Evolutionary conservation across 2,113 vertebrate species (phyloP).

Genomic region (Pogona vitticeps): DNA sequence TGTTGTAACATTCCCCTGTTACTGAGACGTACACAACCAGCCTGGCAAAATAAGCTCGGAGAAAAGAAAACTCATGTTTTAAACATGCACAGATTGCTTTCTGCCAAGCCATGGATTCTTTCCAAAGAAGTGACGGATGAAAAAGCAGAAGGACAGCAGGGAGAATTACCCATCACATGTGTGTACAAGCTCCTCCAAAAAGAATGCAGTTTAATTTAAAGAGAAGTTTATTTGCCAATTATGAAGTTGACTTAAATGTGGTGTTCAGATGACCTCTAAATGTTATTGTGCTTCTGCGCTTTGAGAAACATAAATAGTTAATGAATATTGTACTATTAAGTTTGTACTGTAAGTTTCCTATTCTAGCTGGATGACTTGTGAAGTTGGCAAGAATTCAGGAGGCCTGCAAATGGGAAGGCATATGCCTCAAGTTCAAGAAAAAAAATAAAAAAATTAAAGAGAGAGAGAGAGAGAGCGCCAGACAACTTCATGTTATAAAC

Average conservation of each 20-base stretch:
- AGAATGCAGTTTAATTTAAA: slow-evolving; percentile 20
- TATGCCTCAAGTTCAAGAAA: slow-evolving; percentile 80
- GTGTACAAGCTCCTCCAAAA: not conserved
- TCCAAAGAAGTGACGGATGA: slow-evolving; percentile 46
- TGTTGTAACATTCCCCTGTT: slow-evolving; percentile 15
- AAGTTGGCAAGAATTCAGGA: slow-evolving; percentile 71
- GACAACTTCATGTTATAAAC: slow-evolving; percentile 84
- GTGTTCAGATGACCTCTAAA: slow-evolving; percentile 41
- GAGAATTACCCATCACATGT: not conserved
- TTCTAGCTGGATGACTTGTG: slow-evolving; percentile 80
- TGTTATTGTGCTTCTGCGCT: slow-evolving; percentile 48
- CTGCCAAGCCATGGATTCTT: slow-evolving; percentile 32
- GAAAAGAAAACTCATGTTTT: slow-evolving; percentile 45
- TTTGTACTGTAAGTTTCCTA: slow-evolving; percentile 84
- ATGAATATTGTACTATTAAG: slow-evolving; percentile 71
- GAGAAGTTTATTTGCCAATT: slow-evolving; percentile 26
- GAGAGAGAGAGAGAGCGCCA: slow-evolving; percentile 64
- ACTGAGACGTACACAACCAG: not conserved
- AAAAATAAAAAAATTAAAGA: too few species aligned
- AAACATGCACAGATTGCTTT: slow-evolving; percentile 25
- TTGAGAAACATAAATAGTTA: slow-evolving; percentile 69
- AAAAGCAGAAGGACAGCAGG: slow-evolving; percentile 40
- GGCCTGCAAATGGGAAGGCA: slow-evolving; percentile 76
- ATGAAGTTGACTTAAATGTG: slow-evolving; percentile 24
- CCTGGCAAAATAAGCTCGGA: slow-evolving; percentile 24